Evolutionary conservation across 1,140 invertebrate species (phyloP).

Genomic region (Melipona quadrifasciata): DNA sequence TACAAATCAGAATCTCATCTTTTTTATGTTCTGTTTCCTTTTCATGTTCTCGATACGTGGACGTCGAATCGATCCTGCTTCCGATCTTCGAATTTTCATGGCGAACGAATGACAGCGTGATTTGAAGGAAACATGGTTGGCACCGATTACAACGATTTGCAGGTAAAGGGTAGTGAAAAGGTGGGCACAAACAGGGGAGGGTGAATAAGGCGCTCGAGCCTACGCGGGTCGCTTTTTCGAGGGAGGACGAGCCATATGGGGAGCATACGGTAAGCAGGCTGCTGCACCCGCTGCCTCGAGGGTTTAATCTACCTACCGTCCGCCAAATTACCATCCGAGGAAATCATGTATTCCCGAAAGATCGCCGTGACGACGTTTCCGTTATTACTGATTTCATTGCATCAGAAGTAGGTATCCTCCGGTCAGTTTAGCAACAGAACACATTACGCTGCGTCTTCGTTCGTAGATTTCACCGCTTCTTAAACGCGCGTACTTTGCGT

Average conservation of each 20-base stretch:
- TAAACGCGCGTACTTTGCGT: background rate
- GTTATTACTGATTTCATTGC: conserved; percentile 58
- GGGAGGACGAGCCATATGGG: conserved; percentile 79
- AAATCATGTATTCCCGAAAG: conserved; percentile 76
- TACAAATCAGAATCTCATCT: too few species aligned
- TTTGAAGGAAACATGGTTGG: conserved; percentile 41
- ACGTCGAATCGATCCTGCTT: background rate
- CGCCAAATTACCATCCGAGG: conserved; percentile 78
- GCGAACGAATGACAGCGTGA: conserved; percentile 32
- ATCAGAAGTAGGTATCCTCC: background rate
- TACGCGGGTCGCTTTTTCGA: conserved; percentile 67
- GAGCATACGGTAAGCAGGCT: conserved; percentile 80
- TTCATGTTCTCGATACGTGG: too few species aligned
- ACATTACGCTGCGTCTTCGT: background rate
- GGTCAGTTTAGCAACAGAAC: background rate
- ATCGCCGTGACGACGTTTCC: conserved; percentile 65
- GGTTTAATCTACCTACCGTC: conserved; percentile 79
- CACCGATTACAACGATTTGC: conserved; percentile 32
- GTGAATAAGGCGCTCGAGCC: conserved; percentile 56
- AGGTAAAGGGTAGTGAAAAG: conserved; percentile 65
- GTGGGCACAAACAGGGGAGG: conserved; percentile 47
- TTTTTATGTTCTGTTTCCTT: background rate
- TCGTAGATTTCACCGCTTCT: too few species aligned
- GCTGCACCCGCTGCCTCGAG: conserved; percentile 69
- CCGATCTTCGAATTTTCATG: conserved; percentile 17